Evolutionary conservation across 2,888 invertebrate species (phyloP), one percentile per base, ranked within the genome.

Genomic region (Argyresthia goedartella): DNA sequence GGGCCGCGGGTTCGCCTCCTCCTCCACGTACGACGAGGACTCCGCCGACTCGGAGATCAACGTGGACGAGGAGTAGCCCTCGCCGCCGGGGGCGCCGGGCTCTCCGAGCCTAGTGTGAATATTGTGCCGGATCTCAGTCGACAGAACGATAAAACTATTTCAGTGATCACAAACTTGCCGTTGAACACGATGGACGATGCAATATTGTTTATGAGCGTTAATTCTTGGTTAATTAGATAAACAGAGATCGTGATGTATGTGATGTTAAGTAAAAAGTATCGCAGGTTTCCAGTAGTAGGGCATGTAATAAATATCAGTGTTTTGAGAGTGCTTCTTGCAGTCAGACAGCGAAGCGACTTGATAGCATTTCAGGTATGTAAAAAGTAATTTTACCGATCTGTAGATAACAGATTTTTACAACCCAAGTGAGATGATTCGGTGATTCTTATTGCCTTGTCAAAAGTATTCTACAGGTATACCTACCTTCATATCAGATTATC

Each of bases 1-100:
- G 49, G 86, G 86, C 53, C 73, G 86, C 54, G 86, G 87, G 50
- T 86, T 86, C 69, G 85, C 86, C 53, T 84, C 86, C 59, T 86
- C 86, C 58, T 85, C 86, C 63, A 82, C 86, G 11, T 86, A 86
- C 76, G 86, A 86, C 66, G 86, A 86, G 67, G 86, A 86, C 67
- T 86, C 86, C 56, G 80, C 72, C 55, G 86, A 86, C 73, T 86
- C 86, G 47, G 86, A 86, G 67, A 86, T 86, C 72, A 86, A 86
- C 73, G 86, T 86, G 54, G 86, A 86, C 69, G 86, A 86, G 62
- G 86, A 86, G 68, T 86, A 80, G 73, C 74, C 52, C 46, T 43
- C 54, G 51, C 52, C 42, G 51, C 50, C 51, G 52, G 41, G 55
- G 53, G 48, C 36, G 36, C 36, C 35, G 25, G 70, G 71, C 77